phyloP scores from a whole-genome alignment of 2,797 vertebrate genomes.

The Chrysocyon brachyurus region DNA sequence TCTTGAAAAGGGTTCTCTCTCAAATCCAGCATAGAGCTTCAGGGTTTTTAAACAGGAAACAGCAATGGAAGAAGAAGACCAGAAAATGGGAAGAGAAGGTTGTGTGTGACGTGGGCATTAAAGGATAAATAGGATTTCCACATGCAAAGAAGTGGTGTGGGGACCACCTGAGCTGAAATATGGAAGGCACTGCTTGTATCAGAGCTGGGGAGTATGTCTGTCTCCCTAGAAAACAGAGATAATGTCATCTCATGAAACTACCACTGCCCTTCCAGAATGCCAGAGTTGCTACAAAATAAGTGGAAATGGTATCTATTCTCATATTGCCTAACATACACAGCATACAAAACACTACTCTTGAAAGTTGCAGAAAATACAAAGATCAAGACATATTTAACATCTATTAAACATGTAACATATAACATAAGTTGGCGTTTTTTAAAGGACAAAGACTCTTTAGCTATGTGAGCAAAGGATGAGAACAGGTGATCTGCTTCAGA shows the following conservation, averaged over 20 bases:
- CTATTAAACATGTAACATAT: background rate
- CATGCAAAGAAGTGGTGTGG: background rate
- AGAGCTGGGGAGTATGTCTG: background rate
- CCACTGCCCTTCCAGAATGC: background rate
- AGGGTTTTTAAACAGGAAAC: background rate
- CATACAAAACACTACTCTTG: conserved; percentile 4
- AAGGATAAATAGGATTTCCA: background rate
- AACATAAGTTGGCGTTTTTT: background rate
- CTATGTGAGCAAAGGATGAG: background rate
- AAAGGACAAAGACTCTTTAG: background rate
- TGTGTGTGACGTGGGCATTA: background rate
- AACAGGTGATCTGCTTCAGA: background rate
- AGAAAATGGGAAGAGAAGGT: background rate
- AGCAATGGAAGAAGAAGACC: background rate
- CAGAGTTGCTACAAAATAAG: background rate
- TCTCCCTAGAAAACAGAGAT: background rate
- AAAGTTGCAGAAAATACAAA: conserved; percentile 42
- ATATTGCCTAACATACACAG: background rate
- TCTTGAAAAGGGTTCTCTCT: background rate
- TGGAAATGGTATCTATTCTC: background rate
- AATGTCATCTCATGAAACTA: background rate
- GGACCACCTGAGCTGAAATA: background rate
- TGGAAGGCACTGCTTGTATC: background rate
- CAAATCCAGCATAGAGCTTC: background rate
- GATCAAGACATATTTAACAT: background rate